Evolutionary conservation across 2,113 vertebrate genomes (phyloP).

Genomic region (Ceyx melanurus): DNA sequence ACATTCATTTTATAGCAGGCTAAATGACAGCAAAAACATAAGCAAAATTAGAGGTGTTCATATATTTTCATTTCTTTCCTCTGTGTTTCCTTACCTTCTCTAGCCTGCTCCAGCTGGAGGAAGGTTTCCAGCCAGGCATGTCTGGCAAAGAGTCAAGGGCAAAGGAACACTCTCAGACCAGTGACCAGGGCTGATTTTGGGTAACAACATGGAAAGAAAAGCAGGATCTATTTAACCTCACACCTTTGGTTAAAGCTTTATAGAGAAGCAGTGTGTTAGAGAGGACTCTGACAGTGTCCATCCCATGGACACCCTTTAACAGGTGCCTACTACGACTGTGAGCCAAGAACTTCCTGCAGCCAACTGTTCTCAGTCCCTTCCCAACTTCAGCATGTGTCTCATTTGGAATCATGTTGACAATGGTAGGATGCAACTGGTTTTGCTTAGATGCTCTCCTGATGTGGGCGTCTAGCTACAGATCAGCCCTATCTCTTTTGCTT

Average conservation of each 20-base stretch:
- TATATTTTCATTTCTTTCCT: not conserved
- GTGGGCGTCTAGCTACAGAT: conserved; percentile 42
- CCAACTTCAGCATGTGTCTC: conserved; percentile 13
- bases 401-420: not conserved
- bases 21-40: not conserved
- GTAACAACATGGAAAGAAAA: not conserved
- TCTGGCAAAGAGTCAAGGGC: conserved; percentile 13
- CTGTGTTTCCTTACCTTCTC: not conserved
- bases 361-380: not conserved
- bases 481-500: not conserved
- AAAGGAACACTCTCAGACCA: not conserved
- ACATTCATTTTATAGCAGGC: not conserved
- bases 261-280: not conserved
- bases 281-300: not conserved
- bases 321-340: not conserved
- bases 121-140: not conserved
- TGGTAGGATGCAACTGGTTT: not conserved
- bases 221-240: not conserved
- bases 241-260: not conserved
- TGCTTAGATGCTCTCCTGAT: conserved; percentile 34
- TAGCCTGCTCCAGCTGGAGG: conserved; percentile 21
- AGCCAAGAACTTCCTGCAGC: conserved; percentile 40
- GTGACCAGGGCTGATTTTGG: not conserved
- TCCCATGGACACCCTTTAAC: not conserved
- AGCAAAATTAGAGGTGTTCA: not conserved